Percentiles rank a stretch among this genome's conserved stretches.
These are phyloP conservation scores for Nephrotoma guestfalica DNA, from an alignment of 2,888 invertebrate species.

Conservation along the genomic window DNA sequence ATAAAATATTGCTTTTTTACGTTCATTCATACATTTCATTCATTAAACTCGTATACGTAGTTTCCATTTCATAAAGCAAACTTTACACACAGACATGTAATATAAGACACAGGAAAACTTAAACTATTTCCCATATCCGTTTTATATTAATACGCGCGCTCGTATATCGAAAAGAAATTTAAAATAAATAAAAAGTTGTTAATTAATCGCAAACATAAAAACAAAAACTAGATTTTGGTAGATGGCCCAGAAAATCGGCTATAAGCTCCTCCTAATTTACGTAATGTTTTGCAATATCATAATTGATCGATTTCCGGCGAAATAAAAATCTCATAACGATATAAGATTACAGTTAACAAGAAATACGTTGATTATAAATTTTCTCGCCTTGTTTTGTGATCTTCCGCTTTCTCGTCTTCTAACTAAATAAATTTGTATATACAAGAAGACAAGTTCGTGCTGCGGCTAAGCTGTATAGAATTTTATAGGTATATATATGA, in stretches of 20 bases:
- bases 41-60: neutral
- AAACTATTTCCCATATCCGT: constrained; percentile 6
- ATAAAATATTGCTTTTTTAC: neutral
- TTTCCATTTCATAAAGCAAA: neutral
- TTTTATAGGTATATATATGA: neutral
- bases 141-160: neutral
- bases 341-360: neutral
- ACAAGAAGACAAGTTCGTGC: neutral
- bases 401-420: neutral
- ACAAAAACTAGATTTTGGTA: neutral
- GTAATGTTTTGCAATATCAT: neutral
- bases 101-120: neutral
- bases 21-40: neutral
- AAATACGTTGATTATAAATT: neutral
- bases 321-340: neutral
- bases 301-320: neutral
- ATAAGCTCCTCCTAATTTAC: neutral
- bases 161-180: neutral
- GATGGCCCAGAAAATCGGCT: neutral
- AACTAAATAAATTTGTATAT: no score
- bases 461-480: neutral
- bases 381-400: constrained; percentile 1
- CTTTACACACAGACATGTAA: neutral
- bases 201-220: neutral
- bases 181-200: neutral